Conservation (phyloP, 2,113 vertebrate genomes). For the Lampris incognitus region DNA sequence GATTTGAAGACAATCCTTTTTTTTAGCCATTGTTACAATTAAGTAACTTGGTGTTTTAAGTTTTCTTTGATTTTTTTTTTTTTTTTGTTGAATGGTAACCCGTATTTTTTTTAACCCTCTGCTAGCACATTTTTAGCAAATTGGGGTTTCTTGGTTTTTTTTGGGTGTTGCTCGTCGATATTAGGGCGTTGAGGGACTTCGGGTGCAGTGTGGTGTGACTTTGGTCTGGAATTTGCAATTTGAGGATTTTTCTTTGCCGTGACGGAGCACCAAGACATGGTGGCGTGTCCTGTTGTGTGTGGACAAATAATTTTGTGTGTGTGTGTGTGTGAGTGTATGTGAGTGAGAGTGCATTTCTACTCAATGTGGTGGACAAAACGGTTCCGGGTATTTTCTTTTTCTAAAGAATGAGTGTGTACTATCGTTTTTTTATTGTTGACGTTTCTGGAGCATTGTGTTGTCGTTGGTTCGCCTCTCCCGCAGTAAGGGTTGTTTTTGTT, state of each 20-base stretch:
- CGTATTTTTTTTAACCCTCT: background rate
- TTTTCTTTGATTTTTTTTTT: background rate
- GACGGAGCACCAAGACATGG: slow-evolving; percentile 44
- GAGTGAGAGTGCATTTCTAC: slow-evolving; percentile 34
- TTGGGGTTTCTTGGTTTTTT: background rate
- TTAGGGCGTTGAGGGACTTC: slow-evolving; percentile 53
- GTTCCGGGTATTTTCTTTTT: slow-evolving; percentile 33
- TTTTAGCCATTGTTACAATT: background rate
- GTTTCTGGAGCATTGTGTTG: slow-evolving; percentile 27
- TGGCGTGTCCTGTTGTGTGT: slow-evolving; percentile 27
- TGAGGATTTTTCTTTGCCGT: slow-evolving; percentile 72
- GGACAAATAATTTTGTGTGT: slow-evolving; percentile 19
- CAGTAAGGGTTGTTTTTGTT: slow-evolving; percentile 38
- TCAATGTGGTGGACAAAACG: background rate
- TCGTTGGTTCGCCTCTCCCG: slow-evolving; percentile 37
- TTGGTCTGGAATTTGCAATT: slow-evolving; percentile 56
- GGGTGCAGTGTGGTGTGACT: slow-evolving; percentile 60
- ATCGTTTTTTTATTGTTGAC: slow-evolving; percentile 29
- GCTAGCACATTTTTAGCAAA: background rate
- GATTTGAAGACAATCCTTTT: background rate
- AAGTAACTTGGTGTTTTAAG: slow-evolving; percentile 2
- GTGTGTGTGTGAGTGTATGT: slow-evolving; percentile 38
- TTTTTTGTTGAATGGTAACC: slow-evolving; percentile 8
- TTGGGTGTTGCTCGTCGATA: slow-evolving; percentile 61
- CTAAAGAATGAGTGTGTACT: slow-evolving; percentile 45